Evolutionary conservation across 1,140 invertebrate species (phyloP), one percentile per base, ranked within the genome.

Genomic region (Yoshiicerus persimilis): DNA sequence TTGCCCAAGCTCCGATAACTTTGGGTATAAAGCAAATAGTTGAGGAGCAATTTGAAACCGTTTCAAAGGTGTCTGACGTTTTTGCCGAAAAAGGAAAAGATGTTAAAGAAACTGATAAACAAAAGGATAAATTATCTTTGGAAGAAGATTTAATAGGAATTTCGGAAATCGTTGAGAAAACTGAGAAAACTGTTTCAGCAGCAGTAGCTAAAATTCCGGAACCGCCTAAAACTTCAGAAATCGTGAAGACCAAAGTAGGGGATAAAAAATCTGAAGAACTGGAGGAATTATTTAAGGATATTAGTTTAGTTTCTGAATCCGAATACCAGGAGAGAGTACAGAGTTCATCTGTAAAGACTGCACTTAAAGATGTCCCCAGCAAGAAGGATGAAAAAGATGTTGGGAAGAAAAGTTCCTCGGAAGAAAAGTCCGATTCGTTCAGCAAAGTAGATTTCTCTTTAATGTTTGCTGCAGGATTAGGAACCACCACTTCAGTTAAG

Each of bases 261-360:
- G 39, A 86, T 34, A 20, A 30, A n/a, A 86, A 34, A 64, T 34
- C 47, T n/a, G n/a, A 30, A 23, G 75, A 8, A 23, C 2, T 38
- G 1, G 83, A 47, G 56, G 56, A 84, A 84, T 27, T 56, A 86
- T 32, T 30, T 62, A 62, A 86, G 25, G 84, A 32, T 6, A 62
- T 80, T 80, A 80, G 34, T 80, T 80, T 80, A 80, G 34, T 36
- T 80, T 56, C 47, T n/a, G 75, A 34, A 36, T 36, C 32, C 10
- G 75, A 80, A 34, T n/a, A 80, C 75, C 13, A 80, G 75, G 75
- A 80, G 75, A 80, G 75, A 80, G 75, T 38, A 32, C 75, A 80
- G 75, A 80, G 30, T 80, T 80, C 75, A 80, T 80, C 75, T 80
- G 75, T 32, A 80, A 80, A 80, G 75, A 80, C 75, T 80, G 75